Base-by-base conservation (phyloP, 2,888 invertebrate genomes). In the Bursaphelenchus okinawaensis region DNA sequence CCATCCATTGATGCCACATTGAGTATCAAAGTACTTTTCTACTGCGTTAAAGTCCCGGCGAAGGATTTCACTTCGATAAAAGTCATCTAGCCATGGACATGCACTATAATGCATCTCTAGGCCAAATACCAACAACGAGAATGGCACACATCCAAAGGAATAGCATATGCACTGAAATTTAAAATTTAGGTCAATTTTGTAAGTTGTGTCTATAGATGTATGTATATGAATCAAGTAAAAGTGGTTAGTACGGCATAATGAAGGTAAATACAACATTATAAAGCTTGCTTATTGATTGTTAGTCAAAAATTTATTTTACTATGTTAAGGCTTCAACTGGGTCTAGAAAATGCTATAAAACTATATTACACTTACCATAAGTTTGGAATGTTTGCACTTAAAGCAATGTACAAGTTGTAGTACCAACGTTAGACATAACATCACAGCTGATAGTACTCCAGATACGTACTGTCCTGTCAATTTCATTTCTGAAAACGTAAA, bases 21-120 rank as follows among this genome's bases (percentile, higher is more conserved):
- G 77, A 7, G 77, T 73, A 27, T 75, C 73, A 69, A 75, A 73
- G 52, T 66, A 70, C 27, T 66, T 65, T 52, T 59, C 68, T 26
- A 68, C 66, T 16, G 65, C 55, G 23, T 58, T 28, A 51, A 65
- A 72, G 31, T 70, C 69, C 24, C 67, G 58, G 0, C 67, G 60
- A 52, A 70, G 23, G 28, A 70, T 55, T 28, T 70, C 69, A n/a
- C 28, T 29, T 7, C 70, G 56, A 60, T 72, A 67, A 61, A 75
- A 79, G 31, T 79, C 79, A 52, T 78, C 79, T 3, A 79, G 69
- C 78, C 78, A 79, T 0, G 79, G 79, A 60, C 79, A 79, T n/a
- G 79, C 76, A 7, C 75, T 75, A 66, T 79, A 79, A 60, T 79
- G 79, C 78, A 79, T 79, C 66, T 79, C 78, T n/a, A 79, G 68